A percentile compares a stretch with the other conserved stretches of the same genome.
These are phyloP conservation scores for Zeuzera pyrina DNA, from an alignment of 2,888 invertebrate species.

Conservation along the genomic window DNA sequence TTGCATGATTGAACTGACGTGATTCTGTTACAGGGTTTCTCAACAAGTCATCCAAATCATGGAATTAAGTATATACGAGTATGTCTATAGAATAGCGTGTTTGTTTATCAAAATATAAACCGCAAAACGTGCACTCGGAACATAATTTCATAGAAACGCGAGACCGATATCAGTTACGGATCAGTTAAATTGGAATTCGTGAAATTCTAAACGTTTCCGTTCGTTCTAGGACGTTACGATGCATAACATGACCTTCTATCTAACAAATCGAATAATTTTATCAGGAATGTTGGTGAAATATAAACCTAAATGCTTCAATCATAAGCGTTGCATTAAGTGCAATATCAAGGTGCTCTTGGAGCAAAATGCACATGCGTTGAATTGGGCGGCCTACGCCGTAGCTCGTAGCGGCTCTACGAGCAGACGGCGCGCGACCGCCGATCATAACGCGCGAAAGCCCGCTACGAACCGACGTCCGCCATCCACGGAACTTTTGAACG, in stretches of 20 bases:
- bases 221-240: slow-evolving; percentile 40
- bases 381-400: slow-evolving; percentile 38
- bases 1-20: too few species aligned
- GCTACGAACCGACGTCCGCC: slow-evolving; percentile 35
- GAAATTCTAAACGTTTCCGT: slow-evolving; percentile 38
- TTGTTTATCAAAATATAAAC: too few species aligned
- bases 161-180: slow-evolving; percentile 20
- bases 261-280: slow-evolving; percentile 11
- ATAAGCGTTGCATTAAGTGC: slow-evolving; percentile 22
- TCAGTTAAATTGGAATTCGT: slow-evolving; percentile 40
- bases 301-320: slow-evolving; percentile 13
- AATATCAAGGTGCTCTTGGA: slow-evolving; percentile 12
- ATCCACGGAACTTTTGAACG: slow-evolving; percentile 59
- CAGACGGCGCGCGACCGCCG: slow-evolving; percentile 63
- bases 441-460: slow-evolving; percentile 31
- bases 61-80: too few species aligned
- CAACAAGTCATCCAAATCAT: too few species aligned
- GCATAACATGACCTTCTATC: slow-evolving; percentile 40
- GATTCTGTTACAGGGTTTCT: too few species aligned
- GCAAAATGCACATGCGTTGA: slow-evolving; percentile 63
- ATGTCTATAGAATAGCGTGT: too few species aligned
- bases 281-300: slow-evolving; percentile 11
- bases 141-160: too few species aligned
- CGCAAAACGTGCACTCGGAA: too few species aligned
- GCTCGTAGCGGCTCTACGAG: slow-evolving; percentile 37